Conservation (phyloP, 1,140 invertebrate species). For the Pantala flavescens region DNA sequence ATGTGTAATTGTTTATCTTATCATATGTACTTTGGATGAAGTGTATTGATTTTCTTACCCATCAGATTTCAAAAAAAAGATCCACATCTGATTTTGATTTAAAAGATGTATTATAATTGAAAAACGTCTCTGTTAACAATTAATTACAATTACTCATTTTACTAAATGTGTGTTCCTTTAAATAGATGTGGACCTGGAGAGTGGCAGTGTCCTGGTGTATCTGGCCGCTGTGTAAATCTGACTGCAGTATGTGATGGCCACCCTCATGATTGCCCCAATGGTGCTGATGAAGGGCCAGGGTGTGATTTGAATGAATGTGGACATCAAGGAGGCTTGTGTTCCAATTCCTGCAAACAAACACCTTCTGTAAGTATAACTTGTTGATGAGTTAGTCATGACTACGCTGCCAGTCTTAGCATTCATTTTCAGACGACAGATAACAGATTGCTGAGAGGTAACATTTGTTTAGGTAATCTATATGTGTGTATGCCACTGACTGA, state of each 20-base stretch:
- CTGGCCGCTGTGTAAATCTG: constrained; percentile 64
- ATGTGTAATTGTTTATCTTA: not conserved
- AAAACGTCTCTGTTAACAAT: too few relatives aligned
- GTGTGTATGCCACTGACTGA: too few relatives aligned
- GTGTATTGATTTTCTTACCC: not conserved
- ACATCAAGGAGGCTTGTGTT: constrained; percentile 61
- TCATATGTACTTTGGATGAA: not conserved
- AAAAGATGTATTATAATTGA: too few relatives aligned
- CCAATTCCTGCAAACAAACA: constrained; percentile 80
- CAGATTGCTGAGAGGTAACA: too few relatives aligned
- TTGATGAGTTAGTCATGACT: constrained; percentile 18
- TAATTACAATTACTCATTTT: too few relatives aligned
- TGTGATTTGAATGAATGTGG: constrained; percentile 69
- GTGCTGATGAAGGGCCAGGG: constrained; percentile 76
- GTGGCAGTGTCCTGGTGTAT: constrained; percentile 75
- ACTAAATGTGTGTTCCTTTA: not conserved
- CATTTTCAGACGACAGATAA: not conserved
- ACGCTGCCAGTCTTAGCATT: constrained; percentile 3
- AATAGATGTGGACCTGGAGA: constrained; percentile 58
- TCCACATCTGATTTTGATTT: constrained; percentile 29
- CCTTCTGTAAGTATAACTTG: constrained; percentile 48
- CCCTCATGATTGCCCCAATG: constrained; percentile 73
- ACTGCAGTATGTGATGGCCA: constrained; percentile 75
- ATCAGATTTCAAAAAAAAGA: not conserved
- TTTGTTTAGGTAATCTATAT: too few relatives aligned